phyloP scores from a whole-genome alignment of 2,797 vertebrate genomes.

The Rhynchonycteris naso region DNA sequence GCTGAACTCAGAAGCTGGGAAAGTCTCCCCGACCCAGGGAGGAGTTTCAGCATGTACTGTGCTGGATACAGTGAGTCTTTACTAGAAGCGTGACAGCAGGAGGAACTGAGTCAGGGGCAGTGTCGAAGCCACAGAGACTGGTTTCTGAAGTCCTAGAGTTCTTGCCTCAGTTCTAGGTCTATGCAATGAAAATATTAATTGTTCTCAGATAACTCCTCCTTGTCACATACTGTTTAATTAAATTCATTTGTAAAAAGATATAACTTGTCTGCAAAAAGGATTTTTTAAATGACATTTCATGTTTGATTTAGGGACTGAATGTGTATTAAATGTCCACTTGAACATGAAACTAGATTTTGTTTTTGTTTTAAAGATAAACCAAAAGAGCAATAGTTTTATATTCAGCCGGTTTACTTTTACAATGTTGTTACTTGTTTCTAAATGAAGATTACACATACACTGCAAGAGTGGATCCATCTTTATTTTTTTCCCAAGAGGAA shows the following conservation, averaged over 20 bases:
- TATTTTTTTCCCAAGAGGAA: not conserved
- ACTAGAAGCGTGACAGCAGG: not conserved
- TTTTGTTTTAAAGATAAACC: slow-evolving; percentile 1
- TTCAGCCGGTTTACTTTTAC: not conserved
- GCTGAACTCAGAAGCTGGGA: not conserved
- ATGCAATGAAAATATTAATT: not conserved
- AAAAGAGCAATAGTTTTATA: not conserved
- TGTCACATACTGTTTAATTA: slow-evolving; percentile 17
- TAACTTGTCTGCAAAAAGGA: slow-evolving; percentile 42
- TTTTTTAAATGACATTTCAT: slow-evolving; percentile 40
- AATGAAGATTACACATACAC: not conserved
- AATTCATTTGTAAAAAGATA: not conserved
- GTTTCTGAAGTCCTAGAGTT: not conserved
- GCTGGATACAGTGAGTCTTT: not conserved
- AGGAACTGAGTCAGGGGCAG: not conserved
- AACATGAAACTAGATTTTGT: not conserved
- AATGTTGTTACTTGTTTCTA: not conserved
- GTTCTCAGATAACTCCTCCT: not conserved
- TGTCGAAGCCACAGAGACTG: not conserved
- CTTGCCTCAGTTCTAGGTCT: not conserved
- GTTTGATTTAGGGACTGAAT: not conserved
- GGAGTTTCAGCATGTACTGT: not conserved
- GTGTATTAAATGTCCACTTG: not conserved
- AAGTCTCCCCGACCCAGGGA: not conserved
- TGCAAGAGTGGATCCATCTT: not conserved